Evolutionary conservation across 1,140 invertebrate genomes (phyloP), one percentile per base, ranked within the genome.

Genomic region (Laodelphax striatellus): DNA sequence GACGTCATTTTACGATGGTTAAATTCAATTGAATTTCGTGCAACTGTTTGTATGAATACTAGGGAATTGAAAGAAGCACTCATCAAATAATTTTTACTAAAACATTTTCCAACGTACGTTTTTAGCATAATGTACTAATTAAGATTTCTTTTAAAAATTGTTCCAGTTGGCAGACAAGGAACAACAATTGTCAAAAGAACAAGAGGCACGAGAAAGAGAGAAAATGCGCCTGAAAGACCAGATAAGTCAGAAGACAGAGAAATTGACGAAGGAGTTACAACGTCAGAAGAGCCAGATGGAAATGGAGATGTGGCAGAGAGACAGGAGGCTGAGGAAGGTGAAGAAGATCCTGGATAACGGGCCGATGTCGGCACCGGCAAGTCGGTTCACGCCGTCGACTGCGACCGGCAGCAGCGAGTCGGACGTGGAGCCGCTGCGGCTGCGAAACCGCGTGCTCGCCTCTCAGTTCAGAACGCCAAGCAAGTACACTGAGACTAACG

Each of bases 161-260:
- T 8, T 31, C 55, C 41, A 52, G 61, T 16, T 88, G 8, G 80
- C 78, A 67, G 84, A 86, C 63, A 85, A 86, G 68, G 82, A 88
- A 59, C 72, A 82, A 62, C 76, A 80, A 55, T 70, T 91, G 0
- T 86, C 80, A 63, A 84, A 88, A 70, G 80, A 84, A 58, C 78
- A 83, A 22, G 74, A 88, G 28, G 87, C 91, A 60, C 87, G 85
- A 65, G 84, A 88, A 68, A 83, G 82, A 64, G 81, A 82, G 34
- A 88, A 89, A 70, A 79, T 84, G 62, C 85, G 83, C 67, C 85
- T 82, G 63, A 82, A 82, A 38, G 73, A 79, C 14, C 86, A 87
- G 67, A 81, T 87, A 8, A 85, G 84, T 22, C 78, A 77, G 1
- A 83, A 85, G 66, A 80, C 83, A 57, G 84, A 86, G 61, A 88